Evolutionary conservation across 2,888 invertebrate genomes (phyloP).

Genomic region (Venusia cambrica): DNA sequence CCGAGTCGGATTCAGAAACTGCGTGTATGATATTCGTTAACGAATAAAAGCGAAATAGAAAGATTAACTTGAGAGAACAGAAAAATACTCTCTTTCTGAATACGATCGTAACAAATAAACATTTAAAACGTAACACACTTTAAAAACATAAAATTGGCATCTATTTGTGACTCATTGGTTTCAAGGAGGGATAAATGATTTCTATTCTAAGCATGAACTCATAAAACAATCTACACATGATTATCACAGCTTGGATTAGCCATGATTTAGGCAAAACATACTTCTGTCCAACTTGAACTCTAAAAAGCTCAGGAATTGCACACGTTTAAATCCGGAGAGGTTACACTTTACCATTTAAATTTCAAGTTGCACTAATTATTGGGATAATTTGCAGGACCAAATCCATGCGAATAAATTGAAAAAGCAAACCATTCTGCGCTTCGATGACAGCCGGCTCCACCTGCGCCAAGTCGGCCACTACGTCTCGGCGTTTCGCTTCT

Average conservation of each 20-base stretch:
- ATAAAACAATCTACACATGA: constrained; percentile 4
- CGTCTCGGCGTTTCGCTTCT: constrained; percentile 94
- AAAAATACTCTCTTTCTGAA: constrained; percentile 20
- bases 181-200: constrained; percentile 8
- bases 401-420: constrained; percentile 40
- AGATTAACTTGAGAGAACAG: too few species aligned
- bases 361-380: constrained; percentile 16
- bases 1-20: constrained; percentile 16
- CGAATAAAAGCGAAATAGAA: background rate
- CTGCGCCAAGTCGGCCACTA: constrained; percentile 97
- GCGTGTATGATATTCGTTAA: background rate
- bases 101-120: constrained; percentile 4
- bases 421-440: constrained; percentile 93
- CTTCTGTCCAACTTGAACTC: constrained; percentile 10
- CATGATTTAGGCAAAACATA: background rate
- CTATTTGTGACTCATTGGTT: constrained; percentile 26
- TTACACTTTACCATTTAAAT: too few species aligned
- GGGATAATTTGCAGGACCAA: constrained; percentile 15
- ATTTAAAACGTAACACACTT: constrained; percentile 3
- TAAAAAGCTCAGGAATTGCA: too few species aligned
- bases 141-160: constrained; percentile 23
- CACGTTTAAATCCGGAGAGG: too few species aligned
- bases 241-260: constrained; percentile 1
- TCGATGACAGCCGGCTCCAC: constrained; percentile 99
- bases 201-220: constrained; percentile 18